Conservation (phyloP, 30 jellyfish, hydroid and myxozoan species). For the Morbakka virulenta region DNA sequence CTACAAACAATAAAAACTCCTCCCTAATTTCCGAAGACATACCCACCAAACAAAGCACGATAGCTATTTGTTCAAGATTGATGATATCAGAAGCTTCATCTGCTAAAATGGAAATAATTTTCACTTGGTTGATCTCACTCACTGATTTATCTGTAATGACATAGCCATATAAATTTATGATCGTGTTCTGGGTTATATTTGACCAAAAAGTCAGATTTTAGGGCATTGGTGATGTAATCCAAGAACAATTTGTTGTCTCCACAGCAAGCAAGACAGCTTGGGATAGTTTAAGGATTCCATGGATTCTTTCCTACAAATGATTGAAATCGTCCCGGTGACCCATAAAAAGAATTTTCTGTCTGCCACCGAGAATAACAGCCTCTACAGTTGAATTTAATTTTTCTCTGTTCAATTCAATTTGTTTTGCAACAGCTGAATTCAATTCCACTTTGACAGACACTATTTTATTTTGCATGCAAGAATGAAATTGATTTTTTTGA, state of each 20-base stretch:
- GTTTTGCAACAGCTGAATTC: neutral
- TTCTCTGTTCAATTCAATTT: neutral
- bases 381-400: neutral
- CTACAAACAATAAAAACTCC: slow-evolving; percentile 6
- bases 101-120: neutral
- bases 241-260: neutral
- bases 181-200: slow-evolving; percentile 52
- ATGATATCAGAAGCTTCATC: slow-evolving; percentile 12
- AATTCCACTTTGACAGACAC: slow-evolving; percentile 1
- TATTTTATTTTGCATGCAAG: neutral
- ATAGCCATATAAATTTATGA: slow-evolving; percentile 31
- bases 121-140: slow-evolving; percentile 5
- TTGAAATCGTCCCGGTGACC: slow-evolving; percentile 7
- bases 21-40: neutral
- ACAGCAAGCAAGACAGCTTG: neutral
- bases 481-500: neutral
- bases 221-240: slow-evolving; percentile 38
- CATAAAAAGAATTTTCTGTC: neutral
- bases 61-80: neutral
- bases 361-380: slow-evolving; percentile 3
- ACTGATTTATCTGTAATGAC: neutral
- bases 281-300: neutral
- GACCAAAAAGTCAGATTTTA: slow-evolving; percentile 55
- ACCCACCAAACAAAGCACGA: slow-evolving; percentile 16
- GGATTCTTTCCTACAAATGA: neutral